Evolutionary conservation across 2,888 invertebrate genomes (phyloP), one percentile per base, ranked within the genome.

Genomic region (Tetanocera ferruginea): DNA sequence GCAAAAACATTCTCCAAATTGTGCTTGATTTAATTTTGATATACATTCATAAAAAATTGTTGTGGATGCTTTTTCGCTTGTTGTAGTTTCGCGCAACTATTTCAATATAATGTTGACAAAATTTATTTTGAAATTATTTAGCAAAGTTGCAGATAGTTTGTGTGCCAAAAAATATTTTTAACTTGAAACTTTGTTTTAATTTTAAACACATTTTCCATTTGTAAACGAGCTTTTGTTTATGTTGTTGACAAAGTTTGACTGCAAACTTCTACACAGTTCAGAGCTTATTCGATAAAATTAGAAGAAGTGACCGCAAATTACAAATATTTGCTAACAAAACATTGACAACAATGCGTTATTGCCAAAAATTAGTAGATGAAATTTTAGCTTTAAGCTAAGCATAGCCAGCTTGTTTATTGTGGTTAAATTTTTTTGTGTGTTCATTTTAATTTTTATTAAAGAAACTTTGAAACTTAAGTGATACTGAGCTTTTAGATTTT

Each of bases 181-280:
- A 14, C 23, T 8, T 23, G n/a, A 69, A 69, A 69, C 23, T 69
- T 69, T 51, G 28, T 69, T n/a, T n/a, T 69, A 9, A 69, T 69
- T 69, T 69, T 25, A 69, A 69, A 69, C 69, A 69, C 69, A 51
- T 51, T 69, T 69, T 28, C 66, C 28, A 28, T 31, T 31, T 69
- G 69, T 69, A 14, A 25, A 51, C 23, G 14, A 69, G 69, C 23
- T 37, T 1, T 69, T 51, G 51, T 49, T 69, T 17, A 69, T 19
- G 69, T 11, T 69, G 51, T 25, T 25, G 69, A 51, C 4, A 11
- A 43, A 43, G 2, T 43, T 43, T 43, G 43, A 14, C n/a, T 14
- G 11, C 1, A 11, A 43, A 43, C 14, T 43, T 43, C 11, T 3
- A 43, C 4, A 11, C 43, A 14, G 43, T 11, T 43, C 43, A 43